Evolutionary conservation across 37 sponge, comb jelly and placozoan genomes (phyloP).

Genomic region (Axinella damicornis): DNA sequence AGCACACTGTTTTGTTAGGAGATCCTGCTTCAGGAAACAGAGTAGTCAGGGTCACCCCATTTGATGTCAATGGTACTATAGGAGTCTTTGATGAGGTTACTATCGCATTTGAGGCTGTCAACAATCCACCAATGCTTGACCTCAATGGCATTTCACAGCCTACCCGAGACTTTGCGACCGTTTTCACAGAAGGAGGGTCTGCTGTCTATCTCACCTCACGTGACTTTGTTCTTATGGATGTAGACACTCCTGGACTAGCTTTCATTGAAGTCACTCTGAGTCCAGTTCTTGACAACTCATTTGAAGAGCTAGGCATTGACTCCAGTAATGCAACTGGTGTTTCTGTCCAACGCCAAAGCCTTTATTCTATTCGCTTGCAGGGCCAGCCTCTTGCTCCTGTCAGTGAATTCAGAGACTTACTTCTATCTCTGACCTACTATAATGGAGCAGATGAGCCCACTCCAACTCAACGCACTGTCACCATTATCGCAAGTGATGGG

Average conservation of each 20-base stretch:
- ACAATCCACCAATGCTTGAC: slow-evolving; percentile 76
- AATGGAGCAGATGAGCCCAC: slow-evolving; percentile 75
- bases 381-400: slow-evolving; percentile 39
- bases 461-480: slow-evolving; percentile 3
- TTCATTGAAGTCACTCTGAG: slow-evolving; percentile 21
- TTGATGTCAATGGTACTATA: background rate
- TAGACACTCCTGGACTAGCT: slow-evolving; percentile 23
- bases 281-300: background rate
- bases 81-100: slow-evolving; percentile 44
- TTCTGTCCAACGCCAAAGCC: background rate
- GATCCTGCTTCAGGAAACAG: slow-evolving; percentile 51
- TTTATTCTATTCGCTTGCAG: background rate
- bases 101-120: slow-evolving; percentile 44
- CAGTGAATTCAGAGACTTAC: slow-evolving; percentile 24
- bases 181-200: slow-evolving; percentile 47
- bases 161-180: slow-evolving; percentile 12
- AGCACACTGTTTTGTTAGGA: slow-evolving; percentile 12
- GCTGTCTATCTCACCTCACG: slow-evolving; percentile 27
- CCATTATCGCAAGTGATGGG: slow-evolving; percentile 65
- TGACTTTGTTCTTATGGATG: slow-evolving; percentile 21
- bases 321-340: background rate
- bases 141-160: slow-evolving; percentile 56
- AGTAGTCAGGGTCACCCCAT: slow-evolving; percentile 33
- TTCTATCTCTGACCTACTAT: slow-evolving; percentile 45
- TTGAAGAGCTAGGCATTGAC: background rate